Evolutionary conservation across 2,113 vertebrate genomes (phyloP), one percentile per base, ranked within the genome.

Genomic region (Drymodes brunneopygia): DNA sequence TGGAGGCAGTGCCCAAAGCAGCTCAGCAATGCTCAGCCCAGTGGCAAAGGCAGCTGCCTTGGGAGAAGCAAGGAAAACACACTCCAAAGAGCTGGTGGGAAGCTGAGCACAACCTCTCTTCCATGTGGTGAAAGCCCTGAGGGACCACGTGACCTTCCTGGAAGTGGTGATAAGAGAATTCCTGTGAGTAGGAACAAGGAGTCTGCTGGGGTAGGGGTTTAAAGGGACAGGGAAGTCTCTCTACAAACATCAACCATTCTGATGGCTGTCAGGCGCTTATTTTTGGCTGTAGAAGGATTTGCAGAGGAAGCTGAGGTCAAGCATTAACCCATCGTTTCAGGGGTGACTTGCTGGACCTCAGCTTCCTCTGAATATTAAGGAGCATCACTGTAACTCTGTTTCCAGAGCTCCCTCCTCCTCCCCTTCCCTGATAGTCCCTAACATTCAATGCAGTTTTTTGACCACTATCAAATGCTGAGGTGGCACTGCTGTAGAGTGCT

Each of bases 151-250:
- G 12, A 81, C 33, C 36, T 83, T 95, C 53, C 72, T 95, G 40
- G 91, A 97, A 86, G 90, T 72, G 45, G 23, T 54, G 15, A 69
- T 94, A 51, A 60, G 54, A 74, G 79, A 89, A 61, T 79, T 97
- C 71, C 71, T 82, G 65, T 93, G 74, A 96, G 87, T 83, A 53
- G 47, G 23, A 83, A 58, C 67, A 72, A 1, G 29, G 65, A 33
- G 33, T 45, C 38, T 82, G 57, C 38, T 21, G 58, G n/a, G 12
- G 9, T 13, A 20, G 36, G 22, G 28, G 27, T 51, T 20, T 38
- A 14, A 7, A 15, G 47, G 23, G 9, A n/a, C 19, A 42, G 45
- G 28, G 40, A 22, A 20, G 19, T 57, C 13, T 77, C 50, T 45
- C 62, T 28, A 6, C 19, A 19, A 25, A 21, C 13, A 33, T 12